A percentile compares a stretch with the other conserved stretches of the same genome.
Evolutionary conservation across 1,140 invertebrate species (phyloP).

Genomic region (Cataglyphis hispanica): DNA sequence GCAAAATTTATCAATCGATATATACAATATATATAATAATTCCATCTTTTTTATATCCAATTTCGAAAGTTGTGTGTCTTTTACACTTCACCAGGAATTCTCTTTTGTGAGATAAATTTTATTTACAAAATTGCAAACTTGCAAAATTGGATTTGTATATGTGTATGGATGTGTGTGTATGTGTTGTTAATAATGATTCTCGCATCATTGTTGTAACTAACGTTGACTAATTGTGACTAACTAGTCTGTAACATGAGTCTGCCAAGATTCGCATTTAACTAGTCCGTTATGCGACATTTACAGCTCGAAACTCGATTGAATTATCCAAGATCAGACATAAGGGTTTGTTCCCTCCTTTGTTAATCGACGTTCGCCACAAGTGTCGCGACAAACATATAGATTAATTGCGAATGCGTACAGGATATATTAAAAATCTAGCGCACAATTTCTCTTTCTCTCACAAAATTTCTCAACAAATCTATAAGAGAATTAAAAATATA

Average conservation of each 20-base stretch:
- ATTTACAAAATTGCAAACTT: background rate
- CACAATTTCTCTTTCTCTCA: background rate
- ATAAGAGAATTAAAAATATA: background rate
- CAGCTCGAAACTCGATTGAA: slow-evolving; percentile 24
- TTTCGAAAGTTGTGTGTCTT: background rate
- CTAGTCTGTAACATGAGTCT: slow-evolving; percentile 51
- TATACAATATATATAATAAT: background rate
- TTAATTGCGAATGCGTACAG: slow-evolving; percentile 7
- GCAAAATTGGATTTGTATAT: background rate
- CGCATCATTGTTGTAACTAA: slow-evolving; percentile 8
- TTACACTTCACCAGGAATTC: background rate
- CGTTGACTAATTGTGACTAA: slow-evolving; percentile 40
- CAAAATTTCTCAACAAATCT: background rate
- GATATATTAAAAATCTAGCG: slow-evolving; percentile 22
- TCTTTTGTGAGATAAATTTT: background rate
- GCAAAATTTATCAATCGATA: background rate
- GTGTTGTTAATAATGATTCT: background rate
- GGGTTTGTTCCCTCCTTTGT: slow-evolving; percentile 25
- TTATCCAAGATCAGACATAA: slow-evolving; percentile 34
- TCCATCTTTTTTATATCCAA: background rate
- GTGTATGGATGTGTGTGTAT: background rate
- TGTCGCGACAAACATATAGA: slow-evolving; percentile 12
- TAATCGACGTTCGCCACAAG: background rate
- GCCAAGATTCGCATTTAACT: slow-evolving; percentile 38
- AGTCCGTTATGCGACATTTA: slow-evolving; percentile 34